A percentile compares a stretch with the other conserved stretches of the same genome.
phyloP scores from a whole-genome alignment of 1,140 invertebrate genomes.

The Papilio xuthus region DNA sequence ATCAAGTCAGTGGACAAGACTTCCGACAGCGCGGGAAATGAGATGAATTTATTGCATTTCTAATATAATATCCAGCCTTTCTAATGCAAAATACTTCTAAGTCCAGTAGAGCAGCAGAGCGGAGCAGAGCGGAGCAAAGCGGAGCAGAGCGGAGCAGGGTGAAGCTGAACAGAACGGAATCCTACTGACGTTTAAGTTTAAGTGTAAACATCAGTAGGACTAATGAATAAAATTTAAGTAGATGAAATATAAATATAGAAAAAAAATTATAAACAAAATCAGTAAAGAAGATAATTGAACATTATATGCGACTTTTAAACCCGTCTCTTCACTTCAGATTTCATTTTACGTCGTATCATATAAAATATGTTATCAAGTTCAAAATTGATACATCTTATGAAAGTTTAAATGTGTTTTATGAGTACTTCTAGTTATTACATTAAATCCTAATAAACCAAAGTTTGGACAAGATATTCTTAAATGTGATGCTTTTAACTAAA shows the following conservation, averaged over 20 bases:
- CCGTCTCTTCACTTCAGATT: not conserved
- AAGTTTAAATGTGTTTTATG: slow-evolving; percentile 4
- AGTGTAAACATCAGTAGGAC: no score
- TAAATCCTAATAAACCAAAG: slow-evolving; percentile 1
- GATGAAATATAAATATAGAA: not conserved
- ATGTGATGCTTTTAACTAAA: slow-evolving; percentile 6
- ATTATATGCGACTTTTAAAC: not conserved
- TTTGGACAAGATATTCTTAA: not conserved
- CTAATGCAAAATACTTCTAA: not conserved
- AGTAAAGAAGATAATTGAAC: not conserved
- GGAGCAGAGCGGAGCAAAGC: no score
- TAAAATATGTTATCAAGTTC: not conserved
- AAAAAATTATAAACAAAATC: not conserved
- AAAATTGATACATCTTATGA: not conserved
- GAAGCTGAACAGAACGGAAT: no score
- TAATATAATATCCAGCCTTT: not conserved
- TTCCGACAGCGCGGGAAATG: not conserved
- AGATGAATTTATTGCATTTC: not conserved
- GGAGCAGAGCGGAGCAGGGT: no score
- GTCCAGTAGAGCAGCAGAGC: no score
- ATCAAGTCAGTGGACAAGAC: not conserved
- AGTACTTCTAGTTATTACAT: not conserved
- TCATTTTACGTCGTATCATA: not conserved
- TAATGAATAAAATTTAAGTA: no score
- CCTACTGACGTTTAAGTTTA: no score